Evolutionary conservation across 2,888 invertebrate species (phyloP).

Genomic region (Hyposoter dolosus): DNA sequence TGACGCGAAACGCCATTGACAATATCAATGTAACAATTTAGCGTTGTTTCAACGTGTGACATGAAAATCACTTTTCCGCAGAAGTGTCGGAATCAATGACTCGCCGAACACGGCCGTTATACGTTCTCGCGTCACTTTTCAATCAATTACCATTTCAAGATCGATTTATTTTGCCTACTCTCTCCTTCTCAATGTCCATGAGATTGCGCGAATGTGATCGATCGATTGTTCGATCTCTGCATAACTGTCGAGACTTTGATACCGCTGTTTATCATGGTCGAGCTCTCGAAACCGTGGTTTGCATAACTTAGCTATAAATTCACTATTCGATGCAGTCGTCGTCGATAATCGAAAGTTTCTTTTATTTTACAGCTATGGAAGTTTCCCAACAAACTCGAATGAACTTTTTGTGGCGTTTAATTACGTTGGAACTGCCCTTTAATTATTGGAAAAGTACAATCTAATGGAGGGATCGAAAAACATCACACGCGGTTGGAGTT

Average conservation of each 20-base stretch:
- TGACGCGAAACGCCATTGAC: constrained; percentile 23
- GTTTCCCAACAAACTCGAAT: not conserved
- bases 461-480: not conserved
- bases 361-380: not conserved
- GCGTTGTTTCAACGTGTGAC: not conserved
- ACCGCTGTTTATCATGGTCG: constrained; percentile 33
- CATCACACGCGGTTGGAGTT: not conserved
- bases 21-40: constrained; percentile 18
- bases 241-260: not conserved
- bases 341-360: not conserved
- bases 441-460: not conserved
- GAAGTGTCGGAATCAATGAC: constrained; percentile 28
- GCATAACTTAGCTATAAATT: constrained; percentile 14
- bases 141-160: constrained; percentile 38
- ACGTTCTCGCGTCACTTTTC: constrained; percentile 29
- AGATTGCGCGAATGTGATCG: not conserved
- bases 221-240: constrained; percentile 37
- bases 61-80: not conserved
- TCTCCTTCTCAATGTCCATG: not conserved
- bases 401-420: not conserved
- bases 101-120: constrained; percentile 34
- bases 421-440: no score
- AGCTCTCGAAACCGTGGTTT: not conserved
- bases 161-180: constrained; percentile 40
- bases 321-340: not conserved